phyloP scores from a whole-genome alignment of 1,140 invertebrate species.

The Pissodes strobi region DNA sequence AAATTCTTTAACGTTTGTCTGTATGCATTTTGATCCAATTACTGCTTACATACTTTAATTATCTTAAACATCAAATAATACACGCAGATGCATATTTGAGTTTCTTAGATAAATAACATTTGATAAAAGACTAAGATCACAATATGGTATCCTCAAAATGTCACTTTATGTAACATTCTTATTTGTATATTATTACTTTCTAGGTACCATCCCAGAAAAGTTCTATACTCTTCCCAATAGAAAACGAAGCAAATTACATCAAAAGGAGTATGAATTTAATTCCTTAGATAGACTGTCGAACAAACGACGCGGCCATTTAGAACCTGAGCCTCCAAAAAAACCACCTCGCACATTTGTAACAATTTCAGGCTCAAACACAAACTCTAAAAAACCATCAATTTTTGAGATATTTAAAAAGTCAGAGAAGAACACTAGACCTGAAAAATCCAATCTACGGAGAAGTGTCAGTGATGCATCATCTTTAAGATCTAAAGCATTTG shows the following conservation, averaged over 20 bases:
- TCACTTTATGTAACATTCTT: too few relatives aligned
- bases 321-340: slow-evolving; percentile 47
- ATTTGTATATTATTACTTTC: slow-evolving; percentile 36
- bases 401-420: slow-evolving; percentile 64
- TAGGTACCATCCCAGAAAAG: slow-evolving; percentile 61
- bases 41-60: too few relatives aligned
- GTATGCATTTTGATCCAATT: too few relatives aligned
- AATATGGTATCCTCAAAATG: too few relatives aligned
- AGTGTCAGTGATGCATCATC: slow-evolving; percentile 73
- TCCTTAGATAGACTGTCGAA: slow-evolving; percentile 45
- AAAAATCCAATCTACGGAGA: slow-evolving; percentile 59
- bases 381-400: slow-evolving; percentile 59
- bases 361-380: slow-evolving; percentile 44
- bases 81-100: too few relatives aligned
- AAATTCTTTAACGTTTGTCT: too few relatives aligned
- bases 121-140: too few relatives aligned
- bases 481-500: slow-evolving; percentile 59
- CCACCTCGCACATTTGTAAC: slow-evolving; percentile 56
- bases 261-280: slow-evolving; percentile 13
- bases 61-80: too few relatives aligned
- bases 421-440: slow-evolving; percentile 54
- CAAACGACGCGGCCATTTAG: slow-evolving; percentile 52
- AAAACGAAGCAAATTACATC: slow-evolving; percentile 10
- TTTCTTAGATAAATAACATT: too few relatives aligned
- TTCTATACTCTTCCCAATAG: slow-evolving; percentile 64